Conservation (phyloP, 1,140 invertebrate genomes). For the Aphelenchoides besseyi region DNA sequence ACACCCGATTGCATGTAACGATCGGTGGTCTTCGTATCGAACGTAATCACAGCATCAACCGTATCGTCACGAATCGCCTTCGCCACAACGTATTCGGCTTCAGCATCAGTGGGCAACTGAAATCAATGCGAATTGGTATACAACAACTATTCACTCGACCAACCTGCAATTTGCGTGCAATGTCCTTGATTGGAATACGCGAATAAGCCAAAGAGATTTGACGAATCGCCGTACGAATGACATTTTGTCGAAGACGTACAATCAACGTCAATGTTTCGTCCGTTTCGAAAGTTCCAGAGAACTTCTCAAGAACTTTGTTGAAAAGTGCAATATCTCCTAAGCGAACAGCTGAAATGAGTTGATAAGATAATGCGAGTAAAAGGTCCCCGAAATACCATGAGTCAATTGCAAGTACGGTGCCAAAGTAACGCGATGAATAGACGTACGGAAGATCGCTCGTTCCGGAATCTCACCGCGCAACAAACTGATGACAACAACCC, state of each 20-base stretch:
- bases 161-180: constrained; percentile 80
- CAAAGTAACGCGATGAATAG: constrained; percentile 77
- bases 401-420: constrained; percentile 94
- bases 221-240: constrained; percentile 96
- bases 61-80: constrained; percentile 99
- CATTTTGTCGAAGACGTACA: constrained; percentile 83
- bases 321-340: constrained; percentile 89
- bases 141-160: too few species aligned
- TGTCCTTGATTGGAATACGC: constrained; percentile 86
- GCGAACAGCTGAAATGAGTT: constrained; percentile 73
- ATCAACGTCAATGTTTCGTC: constrained; percentile 59
- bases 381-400: constrained; percentile 69
- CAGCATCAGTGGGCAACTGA: constrained; percentile 81
- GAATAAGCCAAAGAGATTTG: constrained; percentile 95
- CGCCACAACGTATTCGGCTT: constrained; percentile 97
- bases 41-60: constrained; percentile 83
- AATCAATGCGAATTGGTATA: not conserved
- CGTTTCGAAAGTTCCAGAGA: constrained; percentile 47
- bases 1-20: constrained; percentile 80
- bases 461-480: constrained; percentile 96
- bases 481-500: constrained; percentile 90
- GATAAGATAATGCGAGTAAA: constrained; percentile 16
- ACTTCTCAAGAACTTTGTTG: constrained; percentile 83
- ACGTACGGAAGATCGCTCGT: constrained; percentile 72
- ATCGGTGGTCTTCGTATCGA: constrained; percentile 76